Evolutionary conservation across 2,113 vertebrate species (phyloP).

Genomic region (Otis tarda): DNA sequence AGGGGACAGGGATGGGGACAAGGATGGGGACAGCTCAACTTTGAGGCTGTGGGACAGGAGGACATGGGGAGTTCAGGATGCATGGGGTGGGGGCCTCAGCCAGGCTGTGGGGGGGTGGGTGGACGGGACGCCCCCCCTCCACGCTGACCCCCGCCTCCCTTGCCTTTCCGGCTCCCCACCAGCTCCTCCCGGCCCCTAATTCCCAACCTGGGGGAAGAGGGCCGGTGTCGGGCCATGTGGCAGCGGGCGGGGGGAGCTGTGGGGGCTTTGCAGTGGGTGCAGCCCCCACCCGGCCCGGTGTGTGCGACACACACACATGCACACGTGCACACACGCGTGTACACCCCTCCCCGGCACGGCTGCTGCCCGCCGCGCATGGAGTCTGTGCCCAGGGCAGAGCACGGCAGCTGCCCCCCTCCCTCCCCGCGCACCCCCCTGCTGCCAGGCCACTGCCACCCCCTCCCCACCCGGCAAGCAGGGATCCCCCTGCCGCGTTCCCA

Average conservation of each 20-base stretch:
- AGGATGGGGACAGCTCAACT: background rate
- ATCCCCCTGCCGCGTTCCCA: accelerated
- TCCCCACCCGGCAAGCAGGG: background rate
- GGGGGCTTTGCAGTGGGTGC: background rate
- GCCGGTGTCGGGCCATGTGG: background rate
- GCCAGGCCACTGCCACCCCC: background rate
- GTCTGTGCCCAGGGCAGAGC: background rate
- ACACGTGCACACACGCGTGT: no score
- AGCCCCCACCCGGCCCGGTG: background rate
- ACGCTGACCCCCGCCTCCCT: background rate
- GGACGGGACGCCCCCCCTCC: background rate
- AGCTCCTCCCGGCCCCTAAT: background rate
- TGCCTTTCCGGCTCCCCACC: background rate
- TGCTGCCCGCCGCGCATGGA: background rate
- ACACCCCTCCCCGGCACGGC: background rate
- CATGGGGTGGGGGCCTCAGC: accelerated
- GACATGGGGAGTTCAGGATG: background rate
- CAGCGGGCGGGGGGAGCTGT: background rate
- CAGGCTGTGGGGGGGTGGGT: background rate
- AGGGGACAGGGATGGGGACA: background rate
- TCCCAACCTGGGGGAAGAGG: background rate
- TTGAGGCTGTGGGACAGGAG: background rate
- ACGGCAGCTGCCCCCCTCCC: background rate
- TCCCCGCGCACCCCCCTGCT: background rate
- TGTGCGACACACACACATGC: background rate